Percentiles rank a stretch among this genome's conserved stretches.
Conservation (phyloP, 2,888 invertebrate genomes). For the Linyphia triangularis region DNA sequence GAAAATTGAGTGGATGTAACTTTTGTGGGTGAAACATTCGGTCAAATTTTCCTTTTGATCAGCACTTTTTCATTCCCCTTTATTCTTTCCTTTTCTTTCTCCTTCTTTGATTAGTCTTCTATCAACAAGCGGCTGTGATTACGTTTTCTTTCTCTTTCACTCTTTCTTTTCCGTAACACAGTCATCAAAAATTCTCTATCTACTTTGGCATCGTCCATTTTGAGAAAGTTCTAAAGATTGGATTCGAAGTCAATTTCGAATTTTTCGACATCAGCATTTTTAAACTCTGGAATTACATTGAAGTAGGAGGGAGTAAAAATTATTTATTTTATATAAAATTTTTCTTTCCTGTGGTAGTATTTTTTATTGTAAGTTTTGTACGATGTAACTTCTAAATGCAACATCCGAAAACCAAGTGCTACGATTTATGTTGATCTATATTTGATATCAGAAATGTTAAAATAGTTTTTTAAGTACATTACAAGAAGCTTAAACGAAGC, state of each 20-base stretch:
- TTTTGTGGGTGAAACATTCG: no score
- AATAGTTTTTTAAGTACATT: no score
- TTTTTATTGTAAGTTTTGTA: no score
- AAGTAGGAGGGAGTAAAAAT: no score
- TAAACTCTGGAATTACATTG: not conserved
- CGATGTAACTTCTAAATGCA: no score
- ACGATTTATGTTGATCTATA: no score
- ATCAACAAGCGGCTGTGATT: slow-evolving; percentile 37
- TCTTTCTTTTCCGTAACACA: not conserved
- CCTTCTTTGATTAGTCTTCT: slow-evolving; percentile 24
- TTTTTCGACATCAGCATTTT: slow-evolving; percentile 9
- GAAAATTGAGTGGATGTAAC: no score
- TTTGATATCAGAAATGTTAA: no score
- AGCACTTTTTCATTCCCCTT: not conserved
- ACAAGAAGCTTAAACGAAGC: no score
- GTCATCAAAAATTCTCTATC: slow-evolving; percentile 19
- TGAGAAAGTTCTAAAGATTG: slow-evolving; percentile 4
- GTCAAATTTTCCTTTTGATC: slow-evolving; percentile 22
- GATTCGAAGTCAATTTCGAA: slow-evolving; percentile 9
- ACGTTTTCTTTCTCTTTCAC: not conserved
- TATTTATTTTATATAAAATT: no score
- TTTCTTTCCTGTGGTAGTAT: no score
- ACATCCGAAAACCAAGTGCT: no score
- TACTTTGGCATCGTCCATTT: not conserved
- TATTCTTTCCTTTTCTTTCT: not conserved